These are phyloP conservation scores for Augochlora pura DNA, from an alignment of 1,140 invertebrate genomes.

Conservation along the genomic window DNA sequence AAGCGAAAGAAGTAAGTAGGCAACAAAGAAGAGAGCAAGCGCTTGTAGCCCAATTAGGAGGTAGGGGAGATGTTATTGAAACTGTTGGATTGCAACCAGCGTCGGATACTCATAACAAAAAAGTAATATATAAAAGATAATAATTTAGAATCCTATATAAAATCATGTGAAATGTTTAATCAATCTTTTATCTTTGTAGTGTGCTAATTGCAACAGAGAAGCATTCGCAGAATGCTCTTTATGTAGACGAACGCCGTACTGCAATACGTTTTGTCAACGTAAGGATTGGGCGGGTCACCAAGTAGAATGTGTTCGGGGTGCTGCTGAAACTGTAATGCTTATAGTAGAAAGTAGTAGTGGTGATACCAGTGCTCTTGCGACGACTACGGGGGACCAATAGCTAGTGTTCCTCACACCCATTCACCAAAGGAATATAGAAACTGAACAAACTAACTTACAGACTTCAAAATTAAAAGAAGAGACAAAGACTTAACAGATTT, in stretches of 20 bases:
- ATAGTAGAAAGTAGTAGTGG: constrained; percentile 81
- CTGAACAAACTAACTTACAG: constrained; percentile 51
- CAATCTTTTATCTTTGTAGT: constrained; percentile 80
- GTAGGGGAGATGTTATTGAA: constrained; percentile 79
- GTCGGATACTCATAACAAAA: constrained; percentile 81
- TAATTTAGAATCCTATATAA: not conserved
- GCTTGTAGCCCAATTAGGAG: constrained; percentile 79
- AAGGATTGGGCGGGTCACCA: constrained; percentile 93
- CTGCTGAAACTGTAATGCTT: constrained; percentile 82
- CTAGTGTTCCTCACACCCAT: constrained; percentile 72
- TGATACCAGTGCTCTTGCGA: constrained; percentile 68
- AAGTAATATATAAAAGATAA: constrained; percentile 71
- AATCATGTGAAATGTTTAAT: not conserved
- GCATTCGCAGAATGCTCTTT: constrained; percentile 92
- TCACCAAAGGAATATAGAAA: constrained; percentile 62
- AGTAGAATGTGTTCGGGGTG: constrained; percentile 88
- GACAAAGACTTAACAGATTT: constrained; percentile 46
- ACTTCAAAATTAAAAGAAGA: constrained; percentile 38
- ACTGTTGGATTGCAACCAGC: constrained; percentile 82
- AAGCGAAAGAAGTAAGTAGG: constrained; percentile 83
- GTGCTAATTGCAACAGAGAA: constrained; percentile 92
- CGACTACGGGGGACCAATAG: constrained; percentile 75
- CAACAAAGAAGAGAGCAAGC: constrained; percentile 86
- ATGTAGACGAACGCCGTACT: constrained; percentile 91
- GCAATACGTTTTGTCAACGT: constrained; percentile 92